Percentiles rank a stretch among this genome's conserved stretches.
Evolutionary conservation across 2,113 vertebrate genomes (phyloP).

Genomic region (Laticauda laticaudata): DNA sequence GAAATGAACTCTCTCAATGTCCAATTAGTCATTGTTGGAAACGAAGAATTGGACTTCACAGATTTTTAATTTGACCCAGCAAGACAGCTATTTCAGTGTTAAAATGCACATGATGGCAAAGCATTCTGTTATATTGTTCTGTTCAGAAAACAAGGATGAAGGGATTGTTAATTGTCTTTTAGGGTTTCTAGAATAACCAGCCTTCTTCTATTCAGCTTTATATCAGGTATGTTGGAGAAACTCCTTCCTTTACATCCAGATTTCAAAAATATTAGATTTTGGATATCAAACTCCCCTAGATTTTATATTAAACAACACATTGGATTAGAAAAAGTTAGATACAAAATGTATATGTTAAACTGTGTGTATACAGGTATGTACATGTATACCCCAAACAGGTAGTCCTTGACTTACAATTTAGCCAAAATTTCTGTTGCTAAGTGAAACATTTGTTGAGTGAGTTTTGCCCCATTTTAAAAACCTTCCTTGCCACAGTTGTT

Average conservation of each 20-base stretch:
- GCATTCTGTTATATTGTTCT: not conserved
- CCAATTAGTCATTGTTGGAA: not conserved
- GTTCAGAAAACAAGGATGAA: not conserved
- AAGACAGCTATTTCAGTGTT: not conserved
- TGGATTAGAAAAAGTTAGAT: not conserved
- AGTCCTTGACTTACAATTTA: too few species aligned
- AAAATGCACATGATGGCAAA: not conserved
- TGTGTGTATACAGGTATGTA: not conserved
- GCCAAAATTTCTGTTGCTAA: too few species aligned
- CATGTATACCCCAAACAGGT: not conserved
- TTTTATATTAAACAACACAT: not conserved
- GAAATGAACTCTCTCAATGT: not conserved
- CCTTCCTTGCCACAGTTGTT: too few species aligned
- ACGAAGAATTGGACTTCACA: not conserved
- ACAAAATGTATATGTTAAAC: not conserved
- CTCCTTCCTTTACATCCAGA: not conserved
- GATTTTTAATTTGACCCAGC: not conserved
- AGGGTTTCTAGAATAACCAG: not conserved
- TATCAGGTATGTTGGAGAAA: not conserved
- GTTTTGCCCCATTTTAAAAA: too few species aligned
- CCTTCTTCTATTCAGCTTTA: not conserved
- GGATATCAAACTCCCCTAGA: not conserved
- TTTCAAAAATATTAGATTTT: not conserved
- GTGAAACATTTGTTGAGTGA: too few species aligned
- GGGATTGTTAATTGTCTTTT: not conserved